Percentiles rank a stretch among this genome's conserved stretches.
These are phyloP conservation scores for Erinaceus europaeus DNA, from an alignment of 2,113 vertebrate genomes.

Conservation along the genomic window DNA sequence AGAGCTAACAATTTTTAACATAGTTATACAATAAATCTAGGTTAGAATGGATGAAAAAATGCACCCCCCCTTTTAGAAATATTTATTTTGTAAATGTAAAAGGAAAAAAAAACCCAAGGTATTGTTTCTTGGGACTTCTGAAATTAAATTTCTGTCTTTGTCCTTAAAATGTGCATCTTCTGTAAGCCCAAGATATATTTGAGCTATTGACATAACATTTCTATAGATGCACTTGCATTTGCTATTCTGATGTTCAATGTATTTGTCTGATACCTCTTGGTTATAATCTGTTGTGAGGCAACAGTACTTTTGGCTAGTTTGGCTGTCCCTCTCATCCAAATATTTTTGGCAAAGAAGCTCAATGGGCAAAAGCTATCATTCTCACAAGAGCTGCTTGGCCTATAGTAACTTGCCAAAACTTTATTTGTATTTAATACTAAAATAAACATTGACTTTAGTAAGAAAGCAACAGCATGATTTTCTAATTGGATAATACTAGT, in stretches of 20 bases:
- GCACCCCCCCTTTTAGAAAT: neutral
- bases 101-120: neutral
- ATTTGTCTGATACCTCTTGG: neutral
- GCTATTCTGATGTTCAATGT: neutral
- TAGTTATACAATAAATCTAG: neutral
- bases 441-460: neutral
- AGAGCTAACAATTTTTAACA: conserved; percentile 22
- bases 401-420: conserved; percentile 12
- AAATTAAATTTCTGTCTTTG: conserved; percentile 11
- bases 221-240: neutral
- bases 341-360: conserved; percentile 24
- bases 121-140: neutral
- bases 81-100: neutral
- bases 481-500: neutral
- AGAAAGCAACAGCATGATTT: neutral
- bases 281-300: neutral
- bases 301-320: neutral
- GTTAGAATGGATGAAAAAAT: neutral
- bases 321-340: neutral
- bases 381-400: neutral
- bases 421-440: conserved; percentile 24
- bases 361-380: neutral
- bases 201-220: neutral
- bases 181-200: neutral
- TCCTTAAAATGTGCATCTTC: neutral